A percentile compares a stretch with the other conserved stretches of the same genome.
Evolutionary conservation across 1,140 invertebrate species (phyloP).

Genomic region (Dinothrombium tinctorium): DNA sequence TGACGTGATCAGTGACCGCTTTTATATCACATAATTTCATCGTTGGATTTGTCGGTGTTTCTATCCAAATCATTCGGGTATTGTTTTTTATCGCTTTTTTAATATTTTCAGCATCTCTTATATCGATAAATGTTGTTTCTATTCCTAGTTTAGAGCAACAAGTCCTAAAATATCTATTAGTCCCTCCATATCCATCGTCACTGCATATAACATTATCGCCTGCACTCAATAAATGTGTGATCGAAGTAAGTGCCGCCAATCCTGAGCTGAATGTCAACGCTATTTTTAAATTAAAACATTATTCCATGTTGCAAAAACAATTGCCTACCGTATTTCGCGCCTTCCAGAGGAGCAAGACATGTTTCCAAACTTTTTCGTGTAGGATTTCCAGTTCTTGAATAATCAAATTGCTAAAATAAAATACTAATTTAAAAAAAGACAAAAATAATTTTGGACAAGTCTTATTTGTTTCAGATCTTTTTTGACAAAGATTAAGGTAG

Average conservation of each 20-base stretch:
- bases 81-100: slow-evolving; percentile 44
- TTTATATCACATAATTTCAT: slow-evolving; percentile 74
- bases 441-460: background rate
- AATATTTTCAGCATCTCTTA: slow-evolving; percentile 38
- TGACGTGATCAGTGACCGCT: slow-evolving; percentile 30
- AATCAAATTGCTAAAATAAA: slow-evolving; percentile 41
- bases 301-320: too few relatives aligned
- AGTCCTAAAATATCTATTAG: slow-evolving; percentile 34
- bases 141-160: slow-evolving; percentile 42
- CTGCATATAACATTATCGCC: slow-evolving; percentile 78
- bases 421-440: background rate
- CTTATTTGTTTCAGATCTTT: background rate
- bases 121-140: slow-evolving; percentile 50
- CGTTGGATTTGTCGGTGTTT: slow-evolving; percentile 91
- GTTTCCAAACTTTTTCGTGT: slow-evolving; percentile 65
- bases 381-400: slow-evolving; percentile 82
- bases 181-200: slow-evolving; percentile 91
- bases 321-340: slow-evolving; percentile 46
- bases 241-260: slow-evolving; percentile 50
- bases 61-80: slow-evolving; percentile 87
- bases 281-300: background rate
- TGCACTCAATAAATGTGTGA: slow-evolving; percentile 42
- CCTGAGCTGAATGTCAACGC: slow-evolving; percentile 34
- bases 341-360: slow-evolving; percentile 69
- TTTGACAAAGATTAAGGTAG: background rate